phyloP scores from a whole-genome alignment of 2,888 invertebrate genomes.

The Agrochola litura region DNA sequence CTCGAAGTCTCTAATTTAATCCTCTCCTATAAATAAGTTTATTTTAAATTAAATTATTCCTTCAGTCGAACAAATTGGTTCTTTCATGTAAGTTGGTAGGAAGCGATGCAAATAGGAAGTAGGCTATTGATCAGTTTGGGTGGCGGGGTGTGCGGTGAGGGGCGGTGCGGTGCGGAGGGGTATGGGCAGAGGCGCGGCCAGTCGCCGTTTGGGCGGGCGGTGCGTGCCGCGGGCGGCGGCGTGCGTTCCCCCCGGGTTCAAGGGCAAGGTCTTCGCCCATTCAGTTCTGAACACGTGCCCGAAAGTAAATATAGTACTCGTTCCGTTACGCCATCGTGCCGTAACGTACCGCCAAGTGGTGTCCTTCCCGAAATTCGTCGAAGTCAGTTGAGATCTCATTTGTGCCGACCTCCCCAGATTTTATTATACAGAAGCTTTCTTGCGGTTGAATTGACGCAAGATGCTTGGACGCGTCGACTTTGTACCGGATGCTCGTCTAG shows the following conservation, averaged over 20 bases:
- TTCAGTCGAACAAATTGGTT: constrained; percentile 43
- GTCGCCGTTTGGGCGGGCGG: constrained; percentile 84
- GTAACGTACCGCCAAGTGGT: constrained; percentile 72
- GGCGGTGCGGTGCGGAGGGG: constrained; percentile 55
- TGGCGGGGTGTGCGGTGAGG: constrained; percentile 66
- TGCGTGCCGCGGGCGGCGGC: constrained; percentile 82
- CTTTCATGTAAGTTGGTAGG: constrained; percentile 69
- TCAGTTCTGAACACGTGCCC: constrained; percentile 88
- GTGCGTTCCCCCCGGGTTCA: constrained; percentile 87
- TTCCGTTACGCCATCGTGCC: constrained; percentile 81
- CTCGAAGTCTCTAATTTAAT: constrained; percentile 33
- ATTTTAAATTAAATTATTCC: constrained; percentile 51
- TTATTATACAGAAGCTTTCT: constrained; percentile 31
- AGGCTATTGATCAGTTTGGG: constrained; percentile 82
- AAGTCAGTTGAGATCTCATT: constrained; percentile 37
- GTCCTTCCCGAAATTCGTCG: constrained; percentile 61
- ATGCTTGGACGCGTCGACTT: constrained; percentile 30
- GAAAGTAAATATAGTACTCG: constrained; percentile 89
- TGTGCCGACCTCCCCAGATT: constrained; percentile 23
- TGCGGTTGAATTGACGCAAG: constrained; percentile 22
- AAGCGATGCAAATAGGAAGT: constrained; percentile 77
- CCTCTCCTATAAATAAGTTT: constrained; percentile 6
- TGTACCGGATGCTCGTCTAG: constrained; percentile 60
- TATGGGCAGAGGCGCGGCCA: constrained; percentile 76
- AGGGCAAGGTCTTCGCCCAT: constrained; percentile 88